phyloP scores from a whole-genome alignment of 2,797 vertebrate species.

The Melanotaenia parkinsoni region DNA sequence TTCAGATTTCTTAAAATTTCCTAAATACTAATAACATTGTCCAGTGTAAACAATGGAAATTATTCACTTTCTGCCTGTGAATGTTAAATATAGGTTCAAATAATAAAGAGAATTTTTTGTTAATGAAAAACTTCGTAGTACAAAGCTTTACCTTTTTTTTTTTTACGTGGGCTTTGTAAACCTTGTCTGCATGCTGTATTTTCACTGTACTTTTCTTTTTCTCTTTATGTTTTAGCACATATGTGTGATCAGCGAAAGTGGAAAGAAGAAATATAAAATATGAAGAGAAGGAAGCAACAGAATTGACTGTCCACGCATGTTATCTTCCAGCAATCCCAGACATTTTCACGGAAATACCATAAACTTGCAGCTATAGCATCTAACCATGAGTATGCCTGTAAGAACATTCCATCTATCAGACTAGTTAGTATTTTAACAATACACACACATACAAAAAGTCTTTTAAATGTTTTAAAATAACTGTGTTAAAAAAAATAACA shows the following conservation, averaged over 20 bases:
- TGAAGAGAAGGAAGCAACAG: constrained; percentile 65
- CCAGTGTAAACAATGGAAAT: background rate
- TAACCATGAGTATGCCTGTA: constrained; percentile 43
- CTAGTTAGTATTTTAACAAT: constrained; percentile 30
- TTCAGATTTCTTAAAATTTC: background rate
- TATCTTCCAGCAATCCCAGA: constrained; percentile 42
- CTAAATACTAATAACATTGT: background rate
- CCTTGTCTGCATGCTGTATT: constrained; percentile 1
- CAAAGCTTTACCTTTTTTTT: background rate
- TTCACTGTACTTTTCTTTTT: constrained; percentile 19
- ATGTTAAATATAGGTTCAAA: background rate
- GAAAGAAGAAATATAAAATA: constrained; percentile 92
- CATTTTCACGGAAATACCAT: constrained; percentile 38
- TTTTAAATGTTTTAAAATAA: constrained; percentile 28
- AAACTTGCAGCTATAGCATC: constrained; percentile 54
- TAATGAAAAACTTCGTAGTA: no score
- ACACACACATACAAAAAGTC: constrained; percentile 3
- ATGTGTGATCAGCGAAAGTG: constrained; percentile 91
- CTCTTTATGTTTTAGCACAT: constrained; percentile 86
- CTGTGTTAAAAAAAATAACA: constrained; percentile 8
- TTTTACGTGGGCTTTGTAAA: background rate
- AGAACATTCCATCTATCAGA: constrained; percentile 41
- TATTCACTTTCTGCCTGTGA: background rate
- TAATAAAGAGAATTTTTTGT: no score
- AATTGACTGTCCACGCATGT: constrained; percentile 41